Evolutionary conservation across 1,140 invertebrate genomes (phyloP).

Genomic region (Conus ventricosus): DNA sequence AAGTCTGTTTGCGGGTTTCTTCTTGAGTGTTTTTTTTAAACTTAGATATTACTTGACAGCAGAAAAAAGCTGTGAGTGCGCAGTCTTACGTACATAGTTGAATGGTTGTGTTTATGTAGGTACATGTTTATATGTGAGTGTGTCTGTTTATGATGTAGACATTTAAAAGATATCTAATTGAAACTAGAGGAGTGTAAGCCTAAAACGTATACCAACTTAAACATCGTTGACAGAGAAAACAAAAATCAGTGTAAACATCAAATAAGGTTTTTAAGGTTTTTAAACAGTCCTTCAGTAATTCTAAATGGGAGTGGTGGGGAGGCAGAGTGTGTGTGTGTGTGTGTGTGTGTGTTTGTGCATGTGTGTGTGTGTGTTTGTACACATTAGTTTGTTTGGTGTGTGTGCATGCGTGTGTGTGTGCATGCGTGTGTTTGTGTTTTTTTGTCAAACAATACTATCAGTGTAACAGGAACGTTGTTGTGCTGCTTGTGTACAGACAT

Average conservation of each 20-base stretch:
- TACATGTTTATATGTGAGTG: neutral
- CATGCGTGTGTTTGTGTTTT: neutral
- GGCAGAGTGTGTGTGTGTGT: neutral
- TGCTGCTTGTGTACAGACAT: slow-evolving; percentile 74
- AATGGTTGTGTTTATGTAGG: neutral
- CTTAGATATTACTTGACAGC: too few relatives aligned
- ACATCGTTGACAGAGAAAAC: too few relatives aligned
- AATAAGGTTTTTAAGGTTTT: too few relatives aligned
- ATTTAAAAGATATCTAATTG: too few relatives aligned
- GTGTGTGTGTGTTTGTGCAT: neutral
- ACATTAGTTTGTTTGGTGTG: neutral
- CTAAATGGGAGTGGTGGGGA: neutral
- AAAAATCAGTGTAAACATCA: too few relatives aligned
- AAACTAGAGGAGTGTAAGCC: too few relatives aligned
- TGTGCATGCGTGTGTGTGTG: neutral
- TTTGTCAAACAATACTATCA: too few relatives aligned
- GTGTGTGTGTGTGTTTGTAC: neutral
- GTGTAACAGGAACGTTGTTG: neutral
- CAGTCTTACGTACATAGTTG: too few relatives aligned
- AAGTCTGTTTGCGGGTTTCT: neutral
- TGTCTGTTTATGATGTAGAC: neutral
- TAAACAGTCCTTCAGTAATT: too few relatives aligned
- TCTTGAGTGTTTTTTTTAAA: neutral
- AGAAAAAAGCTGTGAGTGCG: too few relatives aligned
- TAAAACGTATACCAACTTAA: too few relatives aligned